Conservation (phyloP, 2,113 vertebrate species). For the Apaloderma vittatum region DNA sequence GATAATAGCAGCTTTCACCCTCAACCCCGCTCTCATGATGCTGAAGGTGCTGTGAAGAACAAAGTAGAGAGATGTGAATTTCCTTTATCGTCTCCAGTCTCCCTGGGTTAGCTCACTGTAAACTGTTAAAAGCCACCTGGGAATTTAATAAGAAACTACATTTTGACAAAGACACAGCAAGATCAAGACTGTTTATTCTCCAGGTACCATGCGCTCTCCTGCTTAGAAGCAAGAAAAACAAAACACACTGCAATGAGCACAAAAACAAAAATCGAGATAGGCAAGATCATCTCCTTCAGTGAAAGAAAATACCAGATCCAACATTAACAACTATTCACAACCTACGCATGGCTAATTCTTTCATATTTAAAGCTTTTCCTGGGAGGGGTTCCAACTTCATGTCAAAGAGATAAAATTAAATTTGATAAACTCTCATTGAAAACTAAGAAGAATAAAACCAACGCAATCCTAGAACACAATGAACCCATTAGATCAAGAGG, state of each 20-base stretch:
- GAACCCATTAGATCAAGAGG: not conserved
- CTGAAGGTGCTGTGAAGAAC: slow-evolving; percentile 91
- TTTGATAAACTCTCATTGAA: slow-evolving; percentile 11
- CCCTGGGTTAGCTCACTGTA: not conserved
- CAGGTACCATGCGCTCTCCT: not conserved
- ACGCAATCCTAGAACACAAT: not conserved
- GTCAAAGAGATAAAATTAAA: not conserved
- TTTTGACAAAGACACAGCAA: not conserved
- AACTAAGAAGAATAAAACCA: slow-evolving; percentile 13
- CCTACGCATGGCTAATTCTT: not conserved
- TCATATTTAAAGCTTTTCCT: not conserved
- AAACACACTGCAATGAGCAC: not conserved
- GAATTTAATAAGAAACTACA: not conserved
- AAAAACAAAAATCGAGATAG: not conserved
- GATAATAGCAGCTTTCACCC: slow-evolving; percentile 96
- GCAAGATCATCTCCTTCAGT: not conserved
- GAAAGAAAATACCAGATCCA: not conserved
- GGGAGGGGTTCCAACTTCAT: not conserved
- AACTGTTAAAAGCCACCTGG: not conserved
- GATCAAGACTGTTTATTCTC: not conserved
- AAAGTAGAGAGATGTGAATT: not conserved
- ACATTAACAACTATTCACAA: not conserved
- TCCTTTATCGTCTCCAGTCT: not conserved
- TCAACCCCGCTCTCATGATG: slow-evolving; percentile 94
- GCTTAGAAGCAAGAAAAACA: not conserved